Base-by-base conservation (phyloP, 30 jellyfish, hydroid and myxozoan species). In the Turritopsis rubra region DNA sequence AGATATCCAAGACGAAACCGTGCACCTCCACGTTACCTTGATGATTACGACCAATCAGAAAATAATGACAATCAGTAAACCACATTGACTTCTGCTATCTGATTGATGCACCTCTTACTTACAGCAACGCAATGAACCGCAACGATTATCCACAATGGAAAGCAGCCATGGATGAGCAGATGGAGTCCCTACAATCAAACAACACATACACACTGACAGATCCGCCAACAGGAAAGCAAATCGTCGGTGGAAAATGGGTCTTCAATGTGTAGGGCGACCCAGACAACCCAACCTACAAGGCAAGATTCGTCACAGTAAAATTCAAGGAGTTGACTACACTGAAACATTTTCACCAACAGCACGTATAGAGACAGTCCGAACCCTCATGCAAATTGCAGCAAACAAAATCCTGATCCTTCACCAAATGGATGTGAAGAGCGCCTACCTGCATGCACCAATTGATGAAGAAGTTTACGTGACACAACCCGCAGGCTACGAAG, bases 211-310 rank as follows among this genome's bases (percentile, higher is more conserved):
- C 21, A 7, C 17, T 74, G 26, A 82, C 86, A 18, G 80, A 83
- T 21, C 85, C 73, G 21, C 96, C 96, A 18, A 66, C 41, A n/a
- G 84, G 60, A 25, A 88, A 88, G 79, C 65, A 54, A 54, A 16
- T 79, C 52, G 94, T 84, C 68, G 96, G 95, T 30, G 96, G 95
- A 16, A 70, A 83, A 84, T 84, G 95, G 96, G 89, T 88, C 17
- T 88, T 29, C 77, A 73, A 75, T 9, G 3, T 84, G 17, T 84
- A 84, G 22, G 87, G 87, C 16, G 81, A 75, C 29, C 78, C 60
- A 29, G 84, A 79, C 17, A 75, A 71, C 28, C 87, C 76, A 52
- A 70, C 31, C 18, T 83, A 82, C 84, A 88, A 77, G 84, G 94
- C 94, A 19, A 29, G 96, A 16, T 88, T 72, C 52, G 85, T 21